These are phyloP conservation scores for Betta splendens DNA, from an alignment of 2,797 vertebrate species.

Conservation along the genomic window DNA sequence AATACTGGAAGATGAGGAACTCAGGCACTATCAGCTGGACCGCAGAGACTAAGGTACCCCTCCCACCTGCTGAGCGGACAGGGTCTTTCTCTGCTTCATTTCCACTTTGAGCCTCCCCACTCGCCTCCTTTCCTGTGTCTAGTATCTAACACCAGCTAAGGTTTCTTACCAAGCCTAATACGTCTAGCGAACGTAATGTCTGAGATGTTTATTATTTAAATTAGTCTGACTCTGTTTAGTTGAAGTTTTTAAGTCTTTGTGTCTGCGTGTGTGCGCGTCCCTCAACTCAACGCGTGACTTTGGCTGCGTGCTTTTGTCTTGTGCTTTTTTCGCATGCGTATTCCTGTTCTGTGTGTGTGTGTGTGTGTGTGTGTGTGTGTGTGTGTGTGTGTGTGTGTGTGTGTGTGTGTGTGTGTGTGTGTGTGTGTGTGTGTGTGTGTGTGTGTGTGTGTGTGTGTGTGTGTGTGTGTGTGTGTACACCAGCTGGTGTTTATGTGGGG, in stretches of 20 bases:
- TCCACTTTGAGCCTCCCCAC: conserved; percentile 56
- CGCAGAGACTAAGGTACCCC: conserved; percentile 93
- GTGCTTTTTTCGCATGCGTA: conserved; percentile 69
- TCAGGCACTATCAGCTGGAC: conserved; percentile 95
- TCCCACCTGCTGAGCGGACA: conserved; percentile 67
- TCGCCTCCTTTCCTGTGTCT: conserved; percentile 56
- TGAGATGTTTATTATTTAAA: conserved; percentile 56
- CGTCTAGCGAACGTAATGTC: conserved; percentile 42
- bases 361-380: conserved; percentile 84
- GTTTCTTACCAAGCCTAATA: conserved; percentile 47
- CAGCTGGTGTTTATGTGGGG: conserved; percentile 99
- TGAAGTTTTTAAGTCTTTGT: conserved; percentile 59
- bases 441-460: conserved; percentile 79
- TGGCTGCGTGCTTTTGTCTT: conserved; percentile 62
- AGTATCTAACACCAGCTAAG: conserved; percentile 65
- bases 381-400: conserved; percentile 87
- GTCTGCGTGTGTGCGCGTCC: conserved; percentile 13
- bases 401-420: conserved; percentile 92
- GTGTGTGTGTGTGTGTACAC: conserved; percentile 72
- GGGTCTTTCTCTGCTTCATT: conserved; percentile 55
- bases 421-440: conserved; percentile 91
- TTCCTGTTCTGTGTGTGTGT: conserved; percentile 73
- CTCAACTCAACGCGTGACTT: conserved; percentile 35
- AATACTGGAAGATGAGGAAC: conserved; percentile 99
- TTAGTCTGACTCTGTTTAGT: conserved; percentile 55